Percentiles rank a stretch among this genome's conserved stretches.
These are phyloP conservation scores for Bovichtus diacanthus DNA, from an alignment of 2,797 vertebrate species.

Conservation along the genomic window DNA sequence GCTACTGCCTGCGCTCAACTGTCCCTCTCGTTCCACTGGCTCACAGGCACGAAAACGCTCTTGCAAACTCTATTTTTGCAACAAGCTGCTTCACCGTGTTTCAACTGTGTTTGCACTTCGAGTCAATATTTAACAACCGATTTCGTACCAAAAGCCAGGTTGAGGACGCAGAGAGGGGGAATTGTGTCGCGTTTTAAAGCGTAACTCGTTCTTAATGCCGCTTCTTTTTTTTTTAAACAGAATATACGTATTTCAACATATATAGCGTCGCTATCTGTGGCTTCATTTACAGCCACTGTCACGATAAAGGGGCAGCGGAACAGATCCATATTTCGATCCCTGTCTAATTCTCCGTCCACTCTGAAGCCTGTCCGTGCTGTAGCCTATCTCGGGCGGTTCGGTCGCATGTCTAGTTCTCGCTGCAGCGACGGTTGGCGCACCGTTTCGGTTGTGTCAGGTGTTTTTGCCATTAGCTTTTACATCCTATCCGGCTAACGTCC, in stretches of 20 bases:
- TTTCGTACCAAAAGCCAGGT: conserved; percentile 46
- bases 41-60: conserved; percentile 32
- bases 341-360: neutral
- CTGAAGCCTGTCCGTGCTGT: conserved; percentile 4
- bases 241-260: conserved; percentile 4
- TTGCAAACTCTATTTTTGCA: conserved; percentile 61
- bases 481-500: rapidly evolving
- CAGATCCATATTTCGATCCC: neutral
- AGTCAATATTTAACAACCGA: conserved; percentile 81
- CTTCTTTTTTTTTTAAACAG: neutral
- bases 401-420: conserved; percentile 57
- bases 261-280: neutral
- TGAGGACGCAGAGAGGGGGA: conserved; percentile 17
- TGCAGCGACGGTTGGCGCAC: conserved; percentile 64
- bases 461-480: conserved; percentile 24
- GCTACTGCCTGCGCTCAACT: neutral
- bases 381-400: conserved; percentile 19
- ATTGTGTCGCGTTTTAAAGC: neutral
- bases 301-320: neutral
- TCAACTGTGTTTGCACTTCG: conserved; percentile 65
- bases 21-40: conserved; percentile 9
- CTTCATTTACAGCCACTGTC: neutral
- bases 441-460: conserved; percentile 68
- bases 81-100: conserved; percentile 63
- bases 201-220: neutral